Evolutionary conservation across 2,797 vertebrate species (phyloP).

Genomic region (Chaenodraco wilsoni): DNA sequence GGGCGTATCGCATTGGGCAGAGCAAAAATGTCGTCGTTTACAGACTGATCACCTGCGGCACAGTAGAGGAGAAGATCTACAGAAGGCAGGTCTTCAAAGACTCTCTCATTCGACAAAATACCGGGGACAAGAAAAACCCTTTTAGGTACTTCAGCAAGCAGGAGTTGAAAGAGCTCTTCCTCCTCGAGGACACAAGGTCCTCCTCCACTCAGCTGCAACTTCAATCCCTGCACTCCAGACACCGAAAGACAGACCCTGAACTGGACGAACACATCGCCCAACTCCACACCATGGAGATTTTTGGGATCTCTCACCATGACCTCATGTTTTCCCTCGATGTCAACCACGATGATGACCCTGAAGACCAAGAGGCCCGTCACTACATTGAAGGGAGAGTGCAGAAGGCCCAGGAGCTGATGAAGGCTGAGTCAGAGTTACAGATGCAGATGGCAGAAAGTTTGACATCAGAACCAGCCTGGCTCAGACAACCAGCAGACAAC

Average conservation of each 20-base stretch:
- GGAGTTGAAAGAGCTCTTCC: conserved; percentile 93
- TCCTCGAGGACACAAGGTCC: conserved; percentile 83
- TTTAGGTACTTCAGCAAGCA: conserved; percentile 95
- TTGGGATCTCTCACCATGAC: conserved; percentile 95
- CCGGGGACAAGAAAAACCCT: conserved; percentile 94
- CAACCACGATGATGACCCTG: conserved; percentile 81
- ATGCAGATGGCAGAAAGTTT: conserved; percentile 82
- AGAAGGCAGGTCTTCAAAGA: conserved; percentile 95
- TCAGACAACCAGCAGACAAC: conserved; percentile 46
- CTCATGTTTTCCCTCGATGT: conserved; percentile 88
- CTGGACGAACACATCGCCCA: conserved; percentile 90
- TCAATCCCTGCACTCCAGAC: conserved; percentile 87
- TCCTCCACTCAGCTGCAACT: conserved; percentile 93
- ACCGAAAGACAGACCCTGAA: conserved; percentile 83
- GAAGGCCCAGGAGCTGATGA: conserved; percentile 92
- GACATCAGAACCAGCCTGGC: conserved; percentile 80
- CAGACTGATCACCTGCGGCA: conserved; percentile 93
- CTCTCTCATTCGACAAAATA: conserved; percentile 92
- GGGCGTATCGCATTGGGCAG: conserved; percentile 94
- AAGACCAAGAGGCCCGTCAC: conserved; percentile 80
- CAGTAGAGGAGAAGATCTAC: conserved; percentile 97
- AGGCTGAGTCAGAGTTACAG: conserved; percentile 88
- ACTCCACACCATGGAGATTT: conserved; percentile 89
- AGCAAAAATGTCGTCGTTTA: conserved; percentile 93
- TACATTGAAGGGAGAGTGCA: conserved; percentile 92